Conservation (phyloP, 2,113 vertebrate genomes). For the Verasper variegatus region DNA sequence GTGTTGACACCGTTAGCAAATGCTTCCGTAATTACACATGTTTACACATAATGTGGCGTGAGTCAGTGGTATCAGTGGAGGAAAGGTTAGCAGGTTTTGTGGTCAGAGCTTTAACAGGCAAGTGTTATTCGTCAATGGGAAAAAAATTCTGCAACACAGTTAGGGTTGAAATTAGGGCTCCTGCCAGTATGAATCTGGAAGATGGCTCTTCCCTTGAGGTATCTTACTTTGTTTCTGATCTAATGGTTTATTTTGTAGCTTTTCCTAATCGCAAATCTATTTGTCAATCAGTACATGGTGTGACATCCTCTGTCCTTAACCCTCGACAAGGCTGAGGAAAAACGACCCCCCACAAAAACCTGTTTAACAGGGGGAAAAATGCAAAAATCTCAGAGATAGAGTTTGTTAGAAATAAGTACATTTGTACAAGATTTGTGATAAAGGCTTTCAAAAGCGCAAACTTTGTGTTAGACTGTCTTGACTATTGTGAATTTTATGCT, state of each 20-base stretch:
- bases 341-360: too few species aligned
- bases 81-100: constrained; percentile 17
- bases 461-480: too few species aligned
- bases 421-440: too few species aligned
- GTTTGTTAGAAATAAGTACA: too few species aligned
- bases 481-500: too few species aligned
- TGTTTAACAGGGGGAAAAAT: too few species aligned
- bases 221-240: neutral
- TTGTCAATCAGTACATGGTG: too few species aligned
- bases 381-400: too few species aligned
- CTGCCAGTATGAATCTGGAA: neutral
- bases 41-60: constrained; percentile 38
- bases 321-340: too few species aligned
- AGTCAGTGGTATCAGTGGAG: constrained; percentile 38
- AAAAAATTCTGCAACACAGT: neutral
- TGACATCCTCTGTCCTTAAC: too few species aligned
- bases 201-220: neutral
- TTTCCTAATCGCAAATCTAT: neutral
- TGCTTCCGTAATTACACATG: constrained; percentile 58
- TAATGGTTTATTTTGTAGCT: neutral
- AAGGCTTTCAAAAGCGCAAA: too few species aligned
- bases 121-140: neutral
- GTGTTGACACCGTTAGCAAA: constrained; percentile 39
- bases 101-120: neutral
- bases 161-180: constrained; percentile 1